Base-by-base conservation (phyloP, 1,140 invertebrate genomes). In the Hermetia illucens region DNA sequence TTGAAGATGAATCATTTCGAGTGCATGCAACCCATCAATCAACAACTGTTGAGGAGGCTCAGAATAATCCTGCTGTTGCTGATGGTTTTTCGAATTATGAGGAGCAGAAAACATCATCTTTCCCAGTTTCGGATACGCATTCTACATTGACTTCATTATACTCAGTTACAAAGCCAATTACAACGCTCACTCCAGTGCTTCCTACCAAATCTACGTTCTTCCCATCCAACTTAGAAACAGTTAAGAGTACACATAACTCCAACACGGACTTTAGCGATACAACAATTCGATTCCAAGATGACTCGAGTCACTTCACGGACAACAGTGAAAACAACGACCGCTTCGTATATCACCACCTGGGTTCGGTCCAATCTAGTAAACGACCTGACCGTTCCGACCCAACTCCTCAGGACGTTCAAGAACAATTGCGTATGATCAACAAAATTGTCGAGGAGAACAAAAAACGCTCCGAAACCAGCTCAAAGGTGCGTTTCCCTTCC, bases 381-480 rank as follows among this genome's bases (percentile, higher is more conserved):
- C 30, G 5, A 9, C 30, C 5, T 13, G 13, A 13, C 9, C 5
- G 17, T 13, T 32, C 30, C 5, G 30, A 32, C 17, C 10, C 5
- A 8, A 32, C 30, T 13, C 9, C 5, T 13, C 5, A 10, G 6
- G 30, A 32, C 17, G 17, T 32, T 17, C 5, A 32, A 5, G 30
- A 32, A 17, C 30, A 32, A 32, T 17, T 32, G 8, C 30, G 30
- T 17, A 32, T 32, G 10, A 32, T 32, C 17, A 32, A 32, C 17
- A 9, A 5, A 6, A 32, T 32, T 32, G 30, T 32, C 8, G 30
- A 32, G 16, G 30, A 32, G 13, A 32, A 32, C 17, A 32, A 32
- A 17, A 32, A 16, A 32, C 9, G 30, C 6, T 10, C 30, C 6
- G 10, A 32, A 17, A 6, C 9, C 6, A 8, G 13, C 13, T 32